phyloP scores from a whole-genome alignment of 2,113 vertebrate genomes.

The Toxostoma redivivum region DNA sequence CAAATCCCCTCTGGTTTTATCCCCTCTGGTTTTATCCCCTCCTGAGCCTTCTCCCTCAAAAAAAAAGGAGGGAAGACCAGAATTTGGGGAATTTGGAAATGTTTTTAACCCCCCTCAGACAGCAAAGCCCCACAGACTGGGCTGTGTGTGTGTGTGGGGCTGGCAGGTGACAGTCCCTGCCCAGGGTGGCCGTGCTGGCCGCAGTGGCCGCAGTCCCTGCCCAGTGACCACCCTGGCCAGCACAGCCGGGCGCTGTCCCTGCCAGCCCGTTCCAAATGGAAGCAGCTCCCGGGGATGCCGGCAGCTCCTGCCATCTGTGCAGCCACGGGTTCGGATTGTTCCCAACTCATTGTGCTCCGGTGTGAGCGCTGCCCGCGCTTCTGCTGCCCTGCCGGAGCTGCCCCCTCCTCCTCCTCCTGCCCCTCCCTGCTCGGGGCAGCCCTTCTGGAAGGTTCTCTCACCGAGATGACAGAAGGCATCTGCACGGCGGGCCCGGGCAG shows the following conservation, averaged over 20 bases:
- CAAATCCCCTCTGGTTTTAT: background rate
- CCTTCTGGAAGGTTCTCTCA: conserved; percentile 67
- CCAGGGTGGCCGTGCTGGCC: no score
- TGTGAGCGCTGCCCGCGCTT: background rate
- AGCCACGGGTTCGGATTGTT: conserved; percentile 20
- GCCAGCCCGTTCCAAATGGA: conserved; percentile 34
- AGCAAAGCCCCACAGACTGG: background rate
- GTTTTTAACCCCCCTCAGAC: background rate
- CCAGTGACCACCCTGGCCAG: no score
- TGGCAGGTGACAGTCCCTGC: no score
- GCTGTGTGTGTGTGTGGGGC: no score
- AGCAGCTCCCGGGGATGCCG: conserved; percentile 27
- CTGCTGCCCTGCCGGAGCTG: background rate
- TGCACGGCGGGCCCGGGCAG: conserved; percentile 90
- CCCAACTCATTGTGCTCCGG: background rate
- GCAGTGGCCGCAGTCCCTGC: no score
- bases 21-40: background rate
- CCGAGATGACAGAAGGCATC: conserved; percentile 96
- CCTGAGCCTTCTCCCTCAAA: background rate
- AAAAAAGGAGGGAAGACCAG: accelerated
- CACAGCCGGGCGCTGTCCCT: no score
- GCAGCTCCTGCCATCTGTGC: conserved; percentile 56
- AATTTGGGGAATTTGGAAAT: background rate
- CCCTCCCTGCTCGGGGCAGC: background rate
- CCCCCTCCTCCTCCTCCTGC: background rate